phyloP scores from a whole-genome alignment of 2,797 vertebrate genomes.

The Typhlichthys eigenmanni region DNA sequence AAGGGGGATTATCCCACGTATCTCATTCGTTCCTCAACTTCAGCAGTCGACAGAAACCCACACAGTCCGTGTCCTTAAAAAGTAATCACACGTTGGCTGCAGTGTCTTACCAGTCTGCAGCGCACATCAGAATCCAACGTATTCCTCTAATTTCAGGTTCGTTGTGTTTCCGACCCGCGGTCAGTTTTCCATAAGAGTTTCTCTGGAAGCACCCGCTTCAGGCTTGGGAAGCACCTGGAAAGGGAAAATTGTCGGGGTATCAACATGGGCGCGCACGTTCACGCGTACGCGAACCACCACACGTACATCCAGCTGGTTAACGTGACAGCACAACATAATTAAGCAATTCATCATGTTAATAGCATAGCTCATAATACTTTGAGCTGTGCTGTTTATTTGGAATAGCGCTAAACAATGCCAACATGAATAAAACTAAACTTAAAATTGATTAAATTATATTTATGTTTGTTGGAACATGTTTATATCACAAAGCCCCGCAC shows the following conservation, averaged over 20 bases:
- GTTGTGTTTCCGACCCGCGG: slow-evolving; percentile 52
- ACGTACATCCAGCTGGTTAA: background rate
- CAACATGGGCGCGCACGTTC: slow-evolving; percentile 11
- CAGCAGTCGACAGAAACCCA: background rate
- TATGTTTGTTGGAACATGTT: too few species aligned
- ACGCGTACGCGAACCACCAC: background rate
- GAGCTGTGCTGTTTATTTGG: too few species aligned
- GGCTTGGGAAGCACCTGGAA: slow-evolving; percentile 30
- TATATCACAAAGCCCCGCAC: too few species aligned
- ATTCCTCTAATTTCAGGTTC: background rate
- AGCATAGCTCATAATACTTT: too few species aligned
- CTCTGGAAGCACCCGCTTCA: slow-evolving; percentile 29
- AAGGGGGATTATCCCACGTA: slow-evolving; percentile 11
- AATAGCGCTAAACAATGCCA: too few species aligned
- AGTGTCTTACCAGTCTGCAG: slow-evolving; percentile 32
- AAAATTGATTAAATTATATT: too few species aligned
- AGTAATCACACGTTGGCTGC: background rate
- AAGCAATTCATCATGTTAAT: background rate
- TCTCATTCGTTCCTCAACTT: background rate
- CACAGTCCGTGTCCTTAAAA: background rate
- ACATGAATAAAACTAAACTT: too few species aligned
- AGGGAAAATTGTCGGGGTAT: slow-evolving; percentile 22
- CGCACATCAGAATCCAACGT: too few species aligned
- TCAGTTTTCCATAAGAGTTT: slow-evolving; percentile 42
- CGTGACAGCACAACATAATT: background rate